These are phyloP conservation scores for Creontiades dilutus DNA, from an alignment of 2,888 invertebrate genomes.

Conservation along the genomic window DNA sequence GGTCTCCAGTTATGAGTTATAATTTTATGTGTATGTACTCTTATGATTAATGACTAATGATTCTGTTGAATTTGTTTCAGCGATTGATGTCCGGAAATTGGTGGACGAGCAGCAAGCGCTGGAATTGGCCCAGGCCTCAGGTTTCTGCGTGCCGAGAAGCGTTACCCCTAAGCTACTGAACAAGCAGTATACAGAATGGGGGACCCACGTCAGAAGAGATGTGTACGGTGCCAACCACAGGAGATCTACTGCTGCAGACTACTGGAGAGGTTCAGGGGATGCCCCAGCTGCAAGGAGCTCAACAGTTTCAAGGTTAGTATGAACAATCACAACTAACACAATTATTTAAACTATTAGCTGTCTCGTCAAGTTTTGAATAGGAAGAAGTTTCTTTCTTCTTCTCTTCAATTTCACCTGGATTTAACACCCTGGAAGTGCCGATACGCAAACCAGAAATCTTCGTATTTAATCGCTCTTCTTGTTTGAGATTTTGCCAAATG, in stretches of 20 bases:
- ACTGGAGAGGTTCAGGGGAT: constrained; percentile 22
- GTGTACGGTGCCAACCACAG: not conserved
- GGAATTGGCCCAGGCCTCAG: constrained; percentile 14
- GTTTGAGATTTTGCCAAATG: too few species aligned
- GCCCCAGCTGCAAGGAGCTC: not conserved
- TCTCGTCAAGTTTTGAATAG: too few species aligned
- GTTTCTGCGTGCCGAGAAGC: constrained; percentile 49
- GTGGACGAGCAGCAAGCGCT: constrained; percentile 49
- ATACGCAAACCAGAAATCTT: too few species aligned
- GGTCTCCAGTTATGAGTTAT: too few species aligned
- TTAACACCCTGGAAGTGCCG: too few species aligned
- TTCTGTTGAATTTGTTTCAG: not conserved
- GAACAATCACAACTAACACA: not conserved
- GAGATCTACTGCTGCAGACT: not conserved
- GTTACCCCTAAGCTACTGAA: not conserved
- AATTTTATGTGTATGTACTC: too few species aligned
- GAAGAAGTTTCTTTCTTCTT: too few species aligned
- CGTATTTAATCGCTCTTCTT: too few species aligned
- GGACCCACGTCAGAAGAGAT: not conserved
- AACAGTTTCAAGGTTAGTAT: not conserved
- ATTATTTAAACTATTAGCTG: too few species aligned
- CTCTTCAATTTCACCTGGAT: too few species aligned
- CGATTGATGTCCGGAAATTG: not conserved
- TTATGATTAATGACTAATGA: not conserved
- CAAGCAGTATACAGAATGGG: not conserved